Percentiles rank a stretch among this genome's conserved stretches.
Conservation (phyloP, 1,140 invertebrate species). For the Phocides pigmalion region DNA sequence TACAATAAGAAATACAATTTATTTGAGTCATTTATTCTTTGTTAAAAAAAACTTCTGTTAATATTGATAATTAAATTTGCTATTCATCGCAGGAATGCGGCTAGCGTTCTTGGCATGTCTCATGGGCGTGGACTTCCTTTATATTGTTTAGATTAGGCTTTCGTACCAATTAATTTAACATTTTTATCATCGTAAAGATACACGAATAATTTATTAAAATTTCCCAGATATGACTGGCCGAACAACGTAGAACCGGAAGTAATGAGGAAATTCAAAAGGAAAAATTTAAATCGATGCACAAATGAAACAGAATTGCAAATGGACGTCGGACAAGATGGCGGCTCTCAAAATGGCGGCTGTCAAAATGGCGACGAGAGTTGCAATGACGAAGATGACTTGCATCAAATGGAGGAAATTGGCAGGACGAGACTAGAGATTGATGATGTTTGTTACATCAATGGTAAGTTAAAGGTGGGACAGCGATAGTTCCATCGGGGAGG, state of each 20-base stretch:
- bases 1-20: too few relatives aligned
- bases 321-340: constrained; percentile 40
- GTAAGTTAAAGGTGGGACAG: constrained; percentile 85
- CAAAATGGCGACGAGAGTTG: constrained; percentile 38
- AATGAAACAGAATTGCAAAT: constrained; percentile 42
- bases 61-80: too few relatives aligned
- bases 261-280: constrained; percentile 55
- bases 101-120: too few relatives aligned
- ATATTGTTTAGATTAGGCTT: too few relatives aligned
- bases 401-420: constrained; percentile 85
- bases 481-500: too few relatives aligned
- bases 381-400: constrained; percentile 44
- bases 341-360: constrained; percentile 40
- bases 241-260: constrained; percentile 65
- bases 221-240: constrained; percentile 75
- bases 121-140: too few relatives aligned
- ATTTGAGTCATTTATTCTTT: too few relatives aligned
- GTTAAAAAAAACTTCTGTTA: too few relatives aligned
- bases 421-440: constrained; percentile 88
- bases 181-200: too few relatives aligned
- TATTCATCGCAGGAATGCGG: too few relatives aligned
- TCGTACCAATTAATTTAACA: too few relatives aligned
- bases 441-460: constrained; percentile 97
- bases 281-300: constrained; percentile 44
- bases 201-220: too few relatives aligned